Percentiles rank a stretch among this genome's conserved stretches.
phyloP scores from a whole-genome alignment of 1,140 invertebrate species.

The Tyrophagus putrescentiae region DNA sequence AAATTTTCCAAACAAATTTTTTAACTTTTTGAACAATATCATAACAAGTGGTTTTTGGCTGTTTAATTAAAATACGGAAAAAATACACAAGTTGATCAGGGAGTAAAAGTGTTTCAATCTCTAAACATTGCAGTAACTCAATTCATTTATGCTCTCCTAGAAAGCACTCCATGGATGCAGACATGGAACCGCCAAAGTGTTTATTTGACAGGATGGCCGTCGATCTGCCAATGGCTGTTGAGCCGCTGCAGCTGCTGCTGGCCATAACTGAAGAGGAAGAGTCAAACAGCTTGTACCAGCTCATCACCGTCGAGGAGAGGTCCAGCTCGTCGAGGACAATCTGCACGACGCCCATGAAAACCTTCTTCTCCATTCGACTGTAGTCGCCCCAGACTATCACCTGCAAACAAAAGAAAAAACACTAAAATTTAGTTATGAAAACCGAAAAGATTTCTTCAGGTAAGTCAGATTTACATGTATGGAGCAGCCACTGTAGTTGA shows the following conservation, averaged over 20 bases:
- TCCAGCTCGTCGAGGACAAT: conserved; percentile 95
- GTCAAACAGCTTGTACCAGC: conserved; percentile 99
- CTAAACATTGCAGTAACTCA: too few species aligned
- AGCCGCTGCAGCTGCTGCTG: conserved; percentile 20
- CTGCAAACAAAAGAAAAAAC: conserved; percentile 44
- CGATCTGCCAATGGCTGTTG: too few species aligned
- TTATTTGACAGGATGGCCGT: too few species aligned
- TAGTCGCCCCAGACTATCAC: conserved; percentile 97
- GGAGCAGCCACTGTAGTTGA: conserved; percentile 78
- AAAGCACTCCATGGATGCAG: conserved; percentile 19
- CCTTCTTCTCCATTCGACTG: too few species aligned
- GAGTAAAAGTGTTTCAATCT: too few species aligned
- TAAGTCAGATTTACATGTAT: conserved; percentile 65
- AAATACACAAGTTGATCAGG: too few species aligned
- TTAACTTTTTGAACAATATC: too few species aligned
- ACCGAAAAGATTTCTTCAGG: conserved; percentile 14
- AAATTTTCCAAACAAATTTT: too few species aligned
- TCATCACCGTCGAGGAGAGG: conserved; percentile 87
- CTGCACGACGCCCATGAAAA: conserved; percentile 98
- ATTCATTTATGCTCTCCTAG: too few species aligned
- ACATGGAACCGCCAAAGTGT: conserved; percentile 13
- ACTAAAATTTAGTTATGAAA: conserved; percentile 4
- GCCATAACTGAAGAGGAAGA: conserved; percentile 80
- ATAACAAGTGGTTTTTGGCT: too few species aligned
- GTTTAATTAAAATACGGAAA: too few species aligned